A percentile compares a stretch with the other conserved stretches of the same genome.
Evolutionary conservation across 1,140 invertebrate genomes (phyloP).

Genomic region (Ceratosolen solmsi): DNA sequence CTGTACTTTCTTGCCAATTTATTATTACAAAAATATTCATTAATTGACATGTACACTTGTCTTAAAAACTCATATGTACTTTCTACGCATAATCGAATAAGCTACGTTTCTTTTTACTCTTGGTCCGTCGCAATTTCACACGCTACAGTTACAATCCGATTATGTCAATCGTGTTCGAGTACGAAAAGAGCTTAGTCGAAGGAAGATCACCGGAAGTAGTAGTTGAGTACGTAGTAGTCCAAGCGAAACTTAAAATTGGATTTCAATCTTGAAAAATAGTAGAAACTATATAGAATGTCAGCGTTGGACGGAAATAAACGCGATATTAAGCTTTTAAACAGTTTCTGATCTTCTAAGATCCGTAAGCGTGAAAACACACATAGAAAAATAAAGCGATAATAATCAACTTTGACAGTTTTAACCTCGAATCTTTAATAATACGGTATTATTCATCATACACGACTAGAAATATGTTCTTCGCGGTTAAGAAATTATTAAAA

Average conservation of each 20-base stretch:
- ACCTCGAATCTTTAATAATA: neutral
- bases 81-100: slow-evolving; percentile 17
- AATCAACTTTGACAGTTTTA: neutral
- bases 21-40: neutral
- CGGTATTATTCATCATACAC: too few species aligned
- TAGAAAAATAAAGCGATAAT: neutral
- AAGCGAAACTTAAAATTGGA: slow-evolving; percentile 49
- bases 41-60: neutral
- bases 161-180: slow-evolving; percentile 11
- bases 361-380: neutral
- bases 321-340: neutral
- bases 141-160: neutral
- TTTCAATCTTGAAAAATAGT: slow-evolving; percentile 48
- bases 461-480: too few species aligned
- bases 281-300: slow-evolving; percentile 18
- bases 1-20: too few species aligned
- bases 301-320: neutral
- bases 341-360: slow-evolving; percentile 2
- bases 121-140: slow-evolving; percentile 27
- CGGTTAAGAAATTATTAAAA: too few species aligned
- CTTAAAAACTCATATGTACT: neutral
- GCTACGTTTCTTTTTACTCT: slow-evolving; percentile 2
- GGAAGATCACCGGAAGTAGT: slow-evolving; percentile 20
- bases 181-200: slow-evolving; percentile 13
- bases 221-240: slow-evolving; percentile 22